Conservation (phyloP, 2,797 vertebrate species). For the Myotis findleyi region DNA sequence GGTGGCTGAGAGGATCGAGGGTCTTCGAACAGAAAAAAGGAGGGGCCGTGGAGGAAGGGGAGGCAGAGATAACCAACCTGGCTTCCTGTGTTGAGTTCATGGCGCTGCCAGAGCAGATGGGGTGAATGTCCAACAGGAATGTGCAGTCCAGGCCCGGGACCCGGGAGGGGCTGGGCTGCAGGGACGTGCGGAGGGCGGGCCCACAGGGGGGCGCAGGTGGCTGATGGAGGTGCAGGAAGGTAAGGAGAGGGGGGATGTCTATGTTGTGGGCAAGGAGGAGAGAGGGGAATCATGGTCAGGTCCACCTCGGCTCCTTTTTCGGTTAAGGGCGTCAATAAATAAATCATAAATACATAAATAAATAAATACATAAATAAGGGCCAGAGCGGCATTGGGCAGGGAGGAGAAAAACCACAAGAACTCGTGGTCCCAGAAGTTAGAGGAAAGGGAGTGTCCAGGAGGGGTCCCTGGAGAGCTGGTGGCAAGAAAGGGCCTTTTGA, state of each 20-base stretch:
- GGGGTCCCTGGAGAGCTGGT: background rate
- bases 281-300: background rate
- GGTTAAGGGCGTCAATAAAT: slow-evolving; percentile 70
- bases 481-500: background rate
- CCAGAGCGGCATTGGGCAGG: background rate
- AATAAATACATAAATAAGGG: slow-evolving; percentile 26
- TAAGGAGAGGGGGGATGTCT: background rate
- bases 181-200: background rate
- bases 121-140: too few species aligned
- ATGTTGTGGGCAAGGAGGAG: background rate
- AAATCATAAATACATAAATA: slow-evolving; percentile 71
- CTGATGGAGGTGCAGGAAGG: background rate
- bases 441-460: background rate
- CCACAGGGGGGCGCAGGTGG: background rate
- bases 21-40: background rate
- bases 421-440: fast-evolving
- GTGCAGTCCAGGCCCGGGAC: background rate
- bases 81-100: background rate
- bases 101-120: background rate
- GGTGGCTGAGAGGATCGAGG: background rate
- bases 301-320: background rate
- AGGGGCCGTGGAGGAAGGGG: background rate
- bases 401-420: background rate
- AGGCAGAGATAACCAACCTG: background rate
- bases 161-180: background rate